phyloP scores from a whole-genome alignment of 2,113 vertebrate genomes.

The Ictidomys tridecemlineatus region DNA sequence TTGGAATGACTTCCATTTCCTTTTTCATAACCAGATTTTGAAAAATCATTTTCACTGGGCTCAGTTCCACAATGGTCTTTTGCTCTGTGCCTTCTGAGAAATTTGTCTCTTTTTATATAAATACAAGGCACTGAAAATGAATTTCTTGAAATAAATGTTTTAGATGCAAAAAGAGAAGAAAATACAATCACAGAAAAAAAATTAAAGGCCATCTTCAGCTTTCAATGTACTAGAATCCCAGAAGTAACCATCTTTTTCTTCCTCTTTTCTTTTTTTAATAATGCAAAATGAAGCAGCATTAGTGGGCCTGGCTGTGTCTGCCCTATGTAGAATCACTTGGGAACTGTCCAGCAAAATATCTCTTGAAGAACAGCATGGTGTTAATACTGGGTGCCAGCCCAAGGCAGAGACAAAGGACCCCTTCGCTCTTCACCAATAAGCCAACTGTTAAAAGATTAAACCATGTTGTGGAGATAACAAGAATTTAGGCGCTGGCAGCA shows the following conservation, averaged over 20 bases:
- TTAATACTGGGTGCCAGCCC: slow-evolving; percentile 78
- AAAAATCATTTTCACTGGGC: slow-evolving; percentile 62
- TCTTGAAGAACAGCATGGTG: slow-evolving; percentile 84
- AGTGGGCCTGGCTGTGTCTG: slow-evolving; percentile 57
- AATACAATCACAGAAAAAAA: neutral
- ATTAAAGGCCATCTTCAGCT: slow-evolving; percentile 39
- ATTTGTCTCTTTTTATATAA: slow-evolving; percentile 91
- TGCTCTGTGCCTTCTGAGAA: slow-evolving; percentile 91
- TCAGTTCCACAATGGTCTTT: slow-evolving; percentile 84
- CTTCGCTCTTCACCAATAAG: slow-evolving; percentile 78
- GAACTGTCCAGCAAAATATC: slow-evolving; percentile 76
- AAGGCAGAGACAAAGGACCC: slow-evolving; percentile 83
- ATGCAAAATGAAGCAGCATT: slow-evolving; percentile 50
- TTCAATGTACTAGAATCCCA: slow-evolving; percentile 17
- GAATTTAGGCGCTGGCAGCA: slow-evolving; percentile 83
- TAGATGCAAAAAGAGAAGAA: slow-evolving; percentile 83
- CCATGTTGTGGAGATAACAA: slow-evolving; percentile 84
- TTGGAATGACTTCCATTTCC: slow-evolving; percentile 72
- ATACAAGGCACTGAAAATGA: slow-evolving; percentile 93
- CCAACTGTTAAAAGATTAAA: slow-evolving; percentile 85
- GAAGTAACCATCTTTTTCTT: neutral
- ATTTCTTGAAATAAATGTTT: slow-evolving; percentile 96
- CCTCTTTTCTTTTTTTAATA: slow-evolving; percentile 25
- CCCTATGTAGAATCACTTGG: slow-evolving; percentile 71
- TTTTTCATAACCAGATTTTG: slow-evolving; percentile 78